These are phyloP conservation scores for Molorchus minor DNA, from an alignment of 2,888 invertebrate genomes.

Conservation along the genomic window DNA sequence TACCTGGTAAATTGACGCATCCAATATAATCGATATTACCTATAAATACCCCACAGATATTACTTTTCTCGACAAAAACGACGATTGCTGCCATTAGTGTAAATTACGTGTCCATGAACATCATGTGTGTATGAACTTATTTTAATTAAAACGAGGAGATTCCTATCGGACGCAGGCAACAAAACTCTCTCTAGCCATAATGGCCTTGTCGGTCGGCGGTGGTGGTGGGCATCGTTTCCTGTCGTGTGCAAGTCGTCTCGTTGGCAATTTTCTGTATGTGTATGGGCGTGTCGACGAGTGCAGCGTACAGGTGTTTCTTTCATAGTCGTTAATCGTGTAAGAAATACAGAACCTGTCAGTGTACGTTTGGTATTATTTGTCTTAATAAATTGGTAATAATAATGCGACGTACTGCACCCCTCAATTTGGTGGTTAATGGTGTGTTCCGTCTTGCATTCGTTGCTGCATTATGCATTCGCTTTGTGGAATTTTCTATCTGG, in stretches of 20 bases:
- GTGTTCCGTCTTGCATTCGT: not conserved
- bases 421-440: not conserved
- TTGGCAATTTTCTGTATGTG: not conserved
- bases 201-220: not conserved
- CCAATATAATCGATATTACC: no score
- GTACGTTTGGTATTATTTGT: not conserved
- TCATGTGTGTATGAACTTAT: no score
- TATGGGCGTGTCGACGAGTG: not conserved
- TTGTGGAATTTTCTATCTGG: no score
- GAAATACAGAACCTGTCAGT: not conserved
- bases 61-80: no score
- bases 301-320: slow-evolving; percentile 1
- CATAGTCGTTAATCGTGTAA: not conserved
- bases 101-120: no score
- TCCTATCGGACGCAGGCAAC: not conserved
- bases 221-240: not conserved
- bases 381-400: not conserved
- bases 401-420: not conserved
- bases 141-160: not conserved
- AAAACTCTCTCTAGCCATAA: not conserved
- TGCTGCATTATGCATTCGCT: no score
- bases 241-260: not conserved
- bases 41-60: no score
- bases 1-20: no score
- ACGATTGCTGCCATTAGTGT: no score